Base-by-base conservation (phyloP, 2,888 invertebrate genomes). In the Aspidapion aeneum region DNA sequence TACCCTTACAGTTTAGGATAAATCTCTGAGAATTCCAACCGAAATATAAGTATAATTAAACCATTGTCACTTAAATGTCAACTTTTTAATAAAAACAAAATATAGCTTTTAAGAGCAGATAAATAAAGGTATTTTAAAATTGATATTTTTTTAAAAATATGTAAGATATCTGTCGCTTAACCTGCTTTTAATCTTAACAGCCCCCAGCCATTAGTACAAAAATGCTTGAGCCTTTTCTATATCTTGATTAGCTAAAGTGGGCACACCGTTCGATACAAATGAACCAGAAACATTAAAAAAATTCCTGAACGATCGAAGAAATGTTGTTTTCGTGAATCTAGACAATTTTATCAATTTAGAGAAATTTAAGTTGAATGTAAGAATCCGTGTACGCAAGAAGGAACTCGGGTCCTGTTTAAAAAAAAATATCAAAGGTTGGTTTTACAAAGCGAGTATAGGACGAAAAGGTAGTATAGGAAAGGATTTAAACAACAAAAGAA, bases 351-450 rank as follows among this genome's bases (percentile, higher is more conserved):
- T 59, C 60, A 55, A 54, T 63, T 63, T 51, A 49, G 17, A 59
- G 55, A 63, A 59, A 63, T 59, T 63, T 57, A 55, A 51, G 51
- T 50, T 55, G 63, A 55, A 63, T 35, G 60, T 22, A 60, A 55
- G 51, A 62, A 58, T 62, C 21, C 58, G 58, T 62, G 58, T 58
- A 58, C 19, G 9, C 21, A 21, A 35, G 35, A 35, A 35, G 12
- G 12, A 35, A 35, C 35, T 12, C 35, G 35, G 12, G 35, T 35
- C 35, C 35, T 7, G 35, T 35, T 35, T n/a, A n/a, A n/a, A 35
- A 35, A 35, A 35, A 35, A 35, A 35, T 35, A 12, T 35, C 35
- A 35, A 35, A 35, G 35, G 35, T 35, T 35, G 35, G 12, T 7
- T 35, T 35, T 35, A 12, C 5, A 35, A 7, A 35, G 5, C 35